phyloP scores from a whole-genome alignment of 2,113 vertebrate species.

The Catharus minimus region DNA sequence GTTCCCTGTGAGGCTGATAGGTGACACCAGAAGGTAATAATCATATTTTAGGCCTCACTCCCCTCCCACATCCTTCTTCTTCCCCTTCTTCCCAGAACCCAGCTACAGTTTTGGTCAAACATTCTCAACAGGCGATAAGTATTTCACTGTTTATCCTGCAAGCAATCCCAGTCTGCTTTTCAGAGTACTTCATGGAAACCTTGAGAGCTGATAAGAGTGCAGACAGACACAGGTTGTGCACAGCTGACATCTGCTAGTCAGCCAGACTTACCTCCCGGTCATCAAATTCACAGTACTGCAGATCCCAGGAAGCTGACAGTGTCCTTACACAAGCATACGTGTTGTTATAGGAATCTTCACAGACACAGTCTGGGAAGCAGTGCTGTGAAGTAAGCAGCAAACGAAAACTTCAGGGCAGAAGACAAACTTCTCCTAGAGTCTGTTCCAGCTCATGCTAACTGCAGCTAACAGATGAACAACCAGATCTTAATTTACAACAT shows the following conservation, averaged over 20 bases:
- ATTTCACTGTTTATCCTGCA: neutral
- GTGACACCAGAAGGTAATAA: neutral
- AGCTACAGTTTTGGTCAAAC: neutral
- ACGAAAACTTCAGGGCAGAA: neutral
- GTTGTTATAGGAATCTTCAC: conserved; percentile 96
- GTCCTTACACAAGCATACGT: conserved; percentile 96
- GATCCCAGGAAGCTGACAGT: conserved; percentile 75
- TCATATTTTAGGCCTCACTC: neutral
- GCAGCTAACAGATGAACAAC: neutral
- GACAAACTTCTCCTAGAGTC: neutral
- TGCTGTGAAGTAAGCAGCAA: conserved; percentile 73
- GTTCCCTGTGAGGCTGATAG: neutral
- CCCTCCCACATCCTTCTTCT: neutral
- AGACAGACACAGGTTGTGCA: neutral
- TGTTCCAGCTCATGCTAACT: neutral
- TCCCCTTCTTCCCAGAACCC: neutral
- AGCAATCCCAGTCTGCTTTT: neutral
- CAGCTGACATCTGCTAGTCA: neutral
- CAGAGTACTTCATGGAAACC: neutral
- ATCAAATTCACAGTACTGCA: conserved; percentile 98
- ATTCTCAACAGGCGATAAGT: neutral
- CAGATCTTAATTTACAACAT: neutral
- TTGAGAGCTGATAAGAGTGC: neutral
- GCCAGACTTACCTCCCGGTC: conserved; percentile 86
- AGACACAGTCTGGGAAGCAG: conserved; percentile 98